Base-by-base conservation (phyloP, 35 echinoderm and acorn worm genomes). In the Holothuria glaberrima region DNA sequence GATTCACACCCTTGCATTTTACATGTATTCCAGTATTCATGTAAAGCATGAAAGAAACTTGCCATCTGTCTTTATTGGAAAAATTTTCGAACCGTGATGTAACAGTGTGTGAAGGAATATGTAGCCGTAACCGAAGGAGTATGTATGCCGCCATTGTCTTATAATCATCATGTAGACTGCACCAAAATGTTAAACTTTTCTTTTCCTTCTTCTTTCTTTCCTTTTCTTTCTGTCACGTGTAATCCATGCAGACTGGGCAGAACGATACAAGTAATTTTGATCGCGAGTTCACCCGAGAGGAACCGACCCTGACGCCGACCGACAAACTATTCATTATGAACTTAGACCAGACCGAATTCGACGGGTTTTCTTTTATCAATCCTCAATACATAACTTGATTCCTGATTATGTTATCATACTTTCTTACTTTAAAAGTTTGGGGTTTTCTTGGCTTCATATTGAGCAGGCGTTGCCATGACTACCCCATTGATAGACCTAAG, bases 251-350 rank as follows among this genome's bases (percentile, higher is more conserved):
- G 97, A 91, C 71, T 64, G 88, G 86, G 19, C 25, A 91, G 12
- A 72, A 82, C 31, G 97, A 99, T 71, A 72, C 79, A 46, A 95
- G 90, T 90, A 99, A 99, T 59, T 99, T 99, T 33, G 97, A 99
- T 76, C 89, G 89, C 56, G 97, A 99, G 85, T 99, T 99, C 84
- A 99, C 97, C 16, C 48, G 91, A 57, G 91, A 95, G 59, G 88
- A 91, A n/a, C 91, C 94, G 12, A 93, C 52, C 71, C 70, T 99
- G 34, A 99, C 97, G 7, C 97, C 97, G 54, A 99, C 97, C 0
- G 97, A 99, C 64, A 99, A 99, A 86, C 85, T 99, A 45, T 99
- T 95, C 76, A 99, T 99, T 9, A 99, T 99, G 97, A 99, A 99
- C 66, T 75, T 99, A 17, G 97, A 99, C 71, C 97, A 99, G 68